These are phyloP conservation scores for Amia ocellicauda DNA, from an alignment of 2,113 vertebrate genomes.

Conservation along the genomic window DNA sequence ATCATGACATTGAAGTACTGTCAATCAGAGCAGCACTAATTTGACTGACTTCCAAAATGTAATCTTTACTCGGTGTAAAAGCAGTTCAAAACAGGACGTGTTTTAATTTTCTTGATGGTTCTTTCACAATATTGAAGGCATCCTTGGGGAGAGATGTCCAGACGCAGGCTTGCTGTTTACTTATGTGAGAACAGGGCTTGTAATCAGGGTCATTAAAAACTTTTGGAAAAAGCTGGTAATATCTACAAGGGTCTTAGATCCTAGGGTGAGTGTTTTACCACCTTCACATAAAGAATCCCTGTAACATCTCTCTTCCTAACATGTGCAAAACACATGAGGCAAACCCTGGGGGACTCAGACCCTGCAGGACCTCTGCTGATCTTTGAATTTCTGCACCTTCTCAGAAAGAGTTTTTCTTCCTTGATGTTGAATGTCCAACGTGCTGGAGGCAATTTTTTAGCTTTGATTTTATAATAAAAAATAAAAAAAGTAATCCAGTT, in stretches of 20 bases:
- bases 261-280: not conserved
- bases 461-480: conserved; percentile 11
- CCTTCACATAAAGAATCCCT: conserved; percentile 4
- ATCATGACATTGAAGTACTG: conserved; percentile 13
- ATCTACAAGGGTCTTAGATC: conserved; percentile 8
- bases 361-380: not conserved
- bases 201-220: conserved; percentile 3
- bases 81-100: not conserved
- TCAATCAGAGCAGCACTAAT: conserved; percentile 15
- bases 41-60: conserved; percentile 6
- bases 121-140: not conserved
- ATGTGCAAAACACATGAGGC: conserved; percentile 9
- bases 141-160: not conserved
- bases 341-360: not conserved
- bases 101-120: conserved; percentile 10
- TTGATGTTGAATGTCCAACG: not conserved
- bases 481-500: conserved; percentile 9
- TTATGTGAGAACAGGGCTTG: not conserved
- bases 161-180: not conserved
- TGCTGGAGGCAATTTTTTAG: conserved; percentile 1
- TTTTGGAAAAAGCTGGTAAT: conserved; percentile 5
- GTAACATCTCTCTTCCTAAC: not conserved
- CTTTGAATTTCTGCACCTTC: not conserved
- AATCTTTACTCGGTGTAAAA: conserved; percentile 8
- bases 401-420: not conserved